Evolutionary conservation across 2,797 vertebrate genomes (phyloP).

Genomic region (Dermochelys coriacea): DNA sequence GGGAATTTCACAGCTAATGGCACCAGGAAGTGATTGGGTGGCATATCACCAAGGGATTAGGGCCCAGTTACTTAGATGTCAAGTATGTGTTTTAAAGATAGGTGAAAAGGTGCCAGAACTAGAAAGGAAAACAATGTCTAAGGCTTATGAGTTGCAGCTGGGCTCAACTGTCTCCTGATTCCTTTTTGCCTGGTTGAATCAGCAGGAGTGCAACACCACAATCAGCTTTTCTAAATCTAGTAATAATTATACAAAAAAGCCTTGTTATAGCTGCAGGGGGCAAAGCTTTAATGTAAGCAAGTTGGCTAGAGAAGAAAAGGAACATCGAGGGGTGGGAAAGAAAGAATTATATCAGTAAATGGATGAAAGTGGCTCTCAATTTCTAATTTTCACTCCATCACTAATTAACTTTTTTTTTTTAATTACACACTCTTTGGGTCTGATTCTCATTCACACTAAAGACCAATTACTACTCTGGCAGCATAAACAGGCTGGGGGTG

Average conservation of each 20-base stretch:
- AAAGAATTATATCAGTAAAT: background rate
- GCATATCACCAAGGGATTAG: background rate
- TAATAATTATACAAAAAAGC: background rate
- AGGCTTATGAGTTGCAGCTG: background rate
- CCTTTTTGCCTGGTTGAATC: background rate
- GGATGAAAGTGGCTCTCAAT: background rate
- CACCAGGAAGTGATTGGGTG: fast-evolving
- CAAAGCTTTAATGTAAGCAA: background rate
- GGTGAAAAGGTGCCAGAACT: background rate
- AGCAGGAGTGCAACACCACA: background rate
- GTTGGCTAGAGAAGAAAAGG: background rate
- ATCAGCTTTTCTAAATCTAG: background rate
- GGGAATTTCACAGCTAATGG: background rate
- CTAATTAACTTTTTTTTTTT: background rate
- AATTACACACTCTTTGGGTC: background rate
- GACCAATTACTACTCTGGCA: fast-evolving
- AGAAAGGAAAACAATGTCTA: background rate
- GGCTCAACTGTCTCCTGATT: fast-evolving
- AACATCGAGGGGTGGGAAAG: background rate
- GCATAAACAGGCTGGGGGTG: background rate
- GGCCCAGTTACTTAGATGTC: background rate
- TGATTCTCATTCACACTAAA: background rate
- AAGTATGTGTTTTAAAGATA: background rate
- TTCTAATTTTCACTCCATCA: background rate
- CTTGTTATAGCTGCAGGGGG: background rate